These are phyloP conservation scores for Alviniconcha strummeri DNA, from an alignment of 2,888 invertebrate genomes.

Conservation along the genomic window DNA sequence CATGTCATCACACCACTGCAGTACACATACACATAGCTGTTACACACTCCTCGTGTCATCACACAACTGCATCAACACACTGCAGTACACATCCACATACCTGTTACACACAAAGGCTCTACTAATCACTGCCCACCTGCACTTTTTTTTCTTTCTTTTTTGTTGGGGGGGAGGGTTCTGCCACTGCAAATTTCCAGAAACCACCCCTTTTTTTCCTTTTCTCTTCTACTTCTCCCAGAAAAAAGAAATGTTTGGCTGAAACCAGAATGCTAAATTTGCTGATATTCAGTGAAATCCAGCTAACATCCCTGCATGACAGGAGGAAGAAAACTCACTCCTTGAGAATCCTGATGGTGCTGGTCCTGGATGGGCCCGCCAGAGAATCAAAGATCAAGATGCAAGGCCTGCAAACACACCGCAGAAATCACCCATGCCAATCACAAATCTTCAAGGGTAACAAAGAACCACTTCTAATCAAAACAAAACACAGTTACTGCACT, in stretches of 20 bases:
- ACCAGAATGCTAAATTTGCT: background rate
- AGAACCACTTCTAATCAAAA: background rate
- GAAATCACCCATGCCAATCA: background rate
- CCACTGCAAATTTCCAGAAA: background rate
- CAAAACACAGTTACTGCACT: background rate
- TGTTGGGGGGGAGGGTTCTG: background rate
- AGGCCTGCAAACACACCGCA: conserved; percentile 80
- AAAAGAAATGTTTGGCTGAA: background rate
- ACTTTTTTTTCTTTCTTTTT: too few species aligned
- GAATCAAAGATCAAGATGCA: conserved; percentile 98
- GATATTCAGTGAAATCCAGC: too few species aligned
- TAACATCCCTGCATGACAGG: background rate
- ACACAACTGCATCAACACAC: too few species aligned
- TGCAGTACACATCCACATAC: conserved; percentile 41
- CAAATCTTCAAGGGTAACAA: background rate
- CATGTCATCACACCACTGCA: background rate
- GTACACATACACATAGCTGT: background rate
- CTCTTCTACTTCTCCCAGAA: background rate
- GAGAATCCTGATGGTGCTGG: conserved; percentile 90
- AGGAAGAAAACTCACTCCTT: conserved; percentile 78
- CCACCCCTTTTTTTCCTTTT: background rate
- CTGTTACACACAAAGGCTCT: conserved; percentile 12
- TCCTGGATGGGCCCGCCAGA: conserved; percentile 85
- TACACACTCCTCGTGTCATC: background rate
- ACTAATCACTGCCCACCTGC: too few species aligned